Evolutionary conservation across 2,797 vertebrate species (phyloP), one percentile per base, ranked within the genome.

Genomic region (Pipistrellus nathusii): DNA sequence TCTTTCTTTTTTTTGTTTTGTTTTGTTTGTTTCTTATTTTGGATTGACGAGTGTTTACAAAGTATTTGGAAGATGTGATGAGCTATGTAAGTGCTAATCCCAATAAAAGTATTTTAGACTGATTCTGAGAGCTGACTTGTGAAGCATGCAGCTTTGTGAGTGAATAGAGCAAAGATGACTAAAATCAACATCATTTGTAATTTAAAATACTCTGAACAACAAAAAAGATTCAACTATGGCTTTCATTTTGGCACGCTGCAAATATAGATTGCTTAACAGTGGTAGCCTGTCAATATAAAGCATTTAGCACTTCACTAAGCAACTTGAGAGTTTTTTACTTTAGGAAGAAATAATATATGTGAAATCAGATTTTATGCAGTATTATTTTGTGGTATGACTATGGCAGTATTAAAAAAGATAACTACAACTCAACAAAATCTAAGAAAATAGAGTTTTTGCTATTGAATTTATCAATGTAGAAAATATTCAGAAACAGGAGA

Each of bases 211-310:
- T 86, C 32, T 59, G 86, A 90, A 41, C 55, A 81, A 96, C 93
- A 96, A 94, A 94, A 95, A 94, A 87, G 27, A 88, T 48, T 51
- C 94, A 92, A 46, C 85, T 44, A 87, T 38, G 44, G 53, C 88
- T 93, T 95, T 95, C 82, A 4, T 95, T 95, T 95, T 94, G 92
- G 85, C 90, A 95, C 94, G 18, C 88, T 88, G 84, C 91, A 95
- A 96, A 95, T 96, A 97, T 86, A 95, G 94, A 97, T 92, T 94
- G 93, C 93, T 89, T 76, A 94, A 68, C 95, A 94, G 95, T 38
- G 0, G 93, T 82, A 62, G 55, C 84, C 89, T 95, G 91, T 96
- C 96, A 86, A 92, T 95, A 96, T 25, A 92, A 89, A 95, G 85
- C 90, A 94, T 94, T 96, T 85, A 96, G 84, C 76, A 94, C 64